Percentiles rank a stretch among this genome's conserved stretches.
Conservation (phyloP, 2,113 vertebrate species). For the Spilogale gracilis region DNA sequence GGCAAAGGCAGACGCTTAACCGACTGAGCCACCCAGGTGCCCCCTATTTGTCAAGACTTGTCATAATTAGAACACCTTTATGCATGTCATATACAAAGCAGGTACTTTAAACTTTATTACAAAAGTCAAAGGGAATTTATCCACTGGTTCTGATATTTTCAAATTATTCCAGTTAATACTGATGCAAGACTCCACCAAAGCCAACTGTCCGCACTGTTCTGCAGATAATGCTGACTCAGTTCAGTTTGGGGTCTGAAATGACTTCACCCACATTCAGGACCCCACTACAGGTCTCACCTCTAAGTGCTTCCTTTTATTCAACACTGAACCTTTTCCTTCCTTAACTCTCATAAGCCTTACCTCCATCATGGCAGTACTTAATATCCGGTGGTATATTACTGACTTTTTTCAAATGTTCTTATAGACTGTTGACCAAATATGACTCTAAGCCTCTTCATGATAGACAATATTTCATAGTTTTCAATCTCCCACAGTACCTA, state of each 20-base stretch:
- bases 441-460: neutral
- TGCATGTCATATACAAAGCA: neutral
- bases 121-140: constrained; percentile 26
- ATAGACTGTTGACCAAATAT: neutral
- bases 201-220: neutral
- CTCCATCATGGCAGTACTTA: constrained; percentile 9
- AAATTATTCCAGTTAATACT: neutral
- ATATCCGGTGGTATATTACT: neutral
- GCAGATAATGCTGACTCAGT: neutral
- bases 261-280: neutral
- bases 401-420: neutral
- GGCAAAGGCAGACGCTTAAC: neutral
- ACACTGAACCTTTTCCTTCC: neutral
- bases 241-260: neutral
- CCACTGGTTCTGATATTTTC: neutral
- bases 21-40: neutral
- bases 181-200: neutral
- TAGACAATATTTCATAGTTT: neutral
- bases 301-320: constrained; percentile 9
- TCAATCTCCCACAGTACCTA: neutral
- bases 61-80: constrained; percentile 42
- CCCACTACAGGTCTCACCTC: neutral
- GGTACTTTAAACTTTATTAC: constrained; percentile 2
- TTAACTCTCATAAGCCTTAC: constrained; percentile 7
- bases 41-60: neutral